Conservation (phyloP, 2,797 vertebrate species). For the Trematomus bernacchii region DNA sequence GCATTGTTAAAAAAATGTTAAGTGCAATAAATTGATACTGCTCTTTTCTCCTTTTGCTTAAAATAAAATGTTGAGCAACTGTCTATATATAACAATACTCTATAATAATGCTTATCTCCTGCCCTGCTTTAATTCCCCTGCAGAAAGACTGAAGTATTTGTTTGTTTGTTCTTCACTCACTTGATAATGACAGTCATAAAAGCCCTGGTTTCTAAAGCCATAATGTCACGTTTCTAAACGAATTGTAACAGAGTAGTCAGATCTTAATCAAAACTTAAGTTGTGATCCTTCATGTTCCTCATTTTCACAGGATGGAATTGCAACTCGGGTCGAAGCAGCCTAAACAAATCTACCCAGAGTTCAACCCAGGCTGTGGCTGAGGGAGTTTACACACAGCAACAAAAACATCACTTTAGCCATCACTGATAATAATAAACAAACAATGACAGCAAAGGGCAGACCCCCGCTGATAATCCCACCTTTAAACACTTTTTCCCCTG, state of each 20-base stretch:
- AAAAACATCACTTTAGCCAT: slow-evolving; percentile 20
- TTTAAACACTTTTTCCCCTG: neutral
- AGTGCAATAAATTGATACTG: neutral
- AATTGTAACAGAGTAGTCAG: slow-evolving; percentile 28
- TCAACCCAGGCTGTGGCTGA: slow-evolving; percentile 7
- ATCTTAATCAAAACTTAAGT: slow-evolving; percentile 5
- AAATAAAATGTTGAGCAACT: neutral
- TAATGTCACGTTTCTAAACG: slow-evolving; percentile 1
- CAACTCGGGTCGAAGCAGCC: slow-evolving; percentile 32
- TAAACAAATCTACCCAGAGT: slow-evolving; percentile 2
- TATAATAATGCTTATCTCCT: neutral
- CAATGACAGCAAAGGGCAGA: slow-evolving; percentile 22
- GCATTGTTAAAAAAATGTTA: neutral
- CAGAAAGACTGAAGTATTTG: neutral
- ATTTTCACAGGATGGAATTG: slow-evolving; percentile 28
- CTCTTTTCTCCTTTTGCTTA: neutral
- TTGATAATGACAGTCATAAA: neutral
- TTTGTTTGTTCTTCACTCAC: neutral
- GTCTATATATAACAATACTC: too few relatives aligned
- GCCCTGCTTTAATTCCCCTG: neutral
- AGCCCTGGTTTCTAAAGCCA: neutral
- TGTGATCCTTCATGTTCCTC: slow-evolving; percentile 3
- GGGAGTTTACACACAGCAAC: slow-evolving; percentile 14
- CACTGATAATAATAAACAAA: slow-evolving; percentile 24
- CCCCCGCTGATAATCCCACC: slow-evolving; percentile 25